Evolutionary conservation across 2,888 invertebrate species (phyloP), one percentile per base, ranked within the genome.

Genomic region (Axea sp.): DNA sequence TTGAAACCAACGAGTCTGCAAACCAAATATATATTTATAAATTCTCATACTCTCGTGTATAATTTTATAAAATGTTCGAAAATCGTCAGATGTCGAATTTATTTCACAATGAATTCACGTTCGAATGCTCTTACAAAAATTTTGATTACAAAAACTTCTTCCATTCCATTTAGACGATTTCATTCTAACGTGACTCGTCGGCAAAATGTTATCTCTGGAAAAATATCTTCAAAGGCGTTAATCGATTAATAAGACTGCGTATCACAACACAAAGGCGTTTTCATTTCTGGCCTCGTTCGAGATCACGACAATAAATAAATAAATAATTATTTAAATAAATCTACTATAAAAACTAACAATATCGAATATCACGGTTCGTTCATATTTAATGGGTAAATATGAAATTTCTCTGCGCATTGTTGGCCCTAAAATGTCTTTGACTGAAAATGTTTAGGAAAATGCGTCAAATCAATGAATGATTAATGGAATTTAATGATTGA

Each of bases 131-230:
- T 30, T 60, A 30, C 37, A 60, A 60, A 59, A 60, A 37, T 60
- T 60, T 60, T 49, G 60, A 60, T 60, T 60, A 37, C 14, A 47
- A 57, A 60, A 60, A 60, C 37, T 11, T 26, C 14, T 33, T 9
- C 24, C 3, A 17, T 43, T 15, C 22, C 31, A 31, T 24, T 7
- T 17, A 26, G 30, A 15, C 30, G 24, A 51, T 17, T 14, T 30
- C 4, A 26, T 26, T 49, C 6, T 26, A 3, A 5, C 7, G 31
- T 17, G 14, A 24, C 15, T 51, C 14, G 26, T 24, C 35, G 33
- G n/a, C n/a, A n/a, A 6, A 39, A 7, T 26, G 5, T 45, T 0
- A 15, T 33, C 12, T 11, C 9, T 33, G 15, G 35, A 45, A 59
- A 59, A 43, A 33, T 33, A 43, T 57, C 24, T 19, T 55, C 22